Evolutionary conservation across 2,113 vertebrate species (phyloP), one percentile per base, ranked within the genome.

Genomic region (Nesogale talazaci): DNA sequence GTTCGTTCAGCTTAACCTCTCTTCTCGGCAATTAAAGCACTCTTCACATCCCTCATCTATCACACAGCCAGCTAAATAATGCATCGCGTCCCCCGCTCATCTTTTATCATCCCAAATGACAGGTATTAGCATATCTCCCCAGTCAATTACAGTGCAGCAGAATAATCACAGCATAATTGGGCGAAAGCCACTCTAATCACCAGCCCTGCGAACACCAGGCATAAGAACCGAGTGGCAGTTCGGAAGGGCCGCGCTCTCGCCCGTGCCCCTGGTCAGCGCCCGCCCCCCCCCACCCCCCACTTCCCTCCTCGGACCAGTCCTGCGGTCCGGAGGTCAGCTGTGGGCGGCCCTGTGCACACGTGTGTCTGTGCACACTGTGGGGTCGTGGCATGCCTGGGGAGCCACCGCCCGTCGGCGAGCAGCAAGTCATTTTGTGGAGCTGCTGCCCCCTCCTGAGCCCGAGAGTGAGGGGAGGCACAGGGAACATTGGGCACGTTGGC

Each of bases 101-200:
- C 99, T 99, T 99, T 99, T 99, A 99, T 99, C 99, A 99, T 99
- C 99, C 99, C 99, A 99, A 99, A 99, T 99, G 99, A 99, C 99
- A 99, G 98, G 99, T 99, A 99, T 99, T 99, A 99, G 99, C 99
- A 99, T 99, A 99, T 99, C 99, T 99, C 99, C 99, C 99, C 98
- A 99, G 99, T 99, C 99, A 99, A 99, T 99, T 99, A 99, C 99
- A 99, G 99, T 98, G 98, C 99, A 98, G 98, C 97, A 95, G 99
- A 99, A 99, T 99, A 99, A 99, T 99, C 99, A 99, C 99, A 98
- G 99, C 99, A 98, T 99, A 99, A 99, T 99, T 99, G 99, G 99
- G 98, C 98, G 98, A 99, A 99, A 99, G 99, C 98, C 98, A 98
- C 98, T 98, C 99, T 99, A 99, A 99, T 99, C 99, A 99, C 98